Evolutionary conservation across 2,888 invertebrate species (phyloP), one percentile per base, ranked within the genome.

Genomic region (Nemotelus nigrinus): DNA sequence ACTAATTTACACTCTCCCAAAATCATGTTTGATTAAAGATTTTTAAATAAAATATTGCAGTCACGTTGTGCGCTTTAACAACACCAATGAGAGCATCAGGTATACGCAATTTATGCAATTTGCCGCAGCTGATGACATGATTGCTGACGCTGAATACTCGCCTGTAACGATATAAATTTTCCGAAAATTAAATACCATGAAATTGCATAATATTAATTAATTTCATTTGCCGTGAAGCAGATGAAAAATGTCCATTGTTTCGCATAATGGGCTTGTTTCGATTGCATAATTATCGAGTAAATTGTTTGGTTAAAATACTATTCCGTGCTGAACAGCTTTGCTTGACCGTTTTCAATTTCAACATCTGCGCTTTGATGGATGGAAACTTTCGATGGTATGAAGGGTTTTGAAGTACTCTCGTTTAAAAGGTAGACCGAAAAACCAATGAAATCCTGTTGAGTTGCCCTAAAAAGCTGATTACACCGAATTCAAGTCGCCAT

Each of bases 121-220:
- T 25, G 57, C 53, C 44, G 63, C 47, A 6, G 78, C 80, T 74
- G 80, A 78, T 65, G 81, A 87, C 81, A 86, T 87, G 81, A 87
- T 87, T 78, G 87, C 87, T 67, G 87, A 87, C 67, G 87, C 87
- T 48, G 87, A 87, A 79, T 86, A 87, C 83, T 87, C 87, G 81
- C 86, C 87, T 87, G 82, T 68, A 76, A 79, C 77, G 79, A 80
- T 76, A 78, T 55, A 79, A 79, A 67, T 55, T 70, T 55, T 53
- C 41, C 8, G 43, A 47, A 10, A 53, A 70, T 70, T 41, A 55
- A 70, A 76, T 57, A 76, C 55, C 70, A 41, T 43, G 55, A n/a
- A 70, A 70, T 70, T 70, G 55, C 70, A 70, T 70, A 55, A 50
- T 53, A 43, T 55, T 50, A 70, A 70, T 70, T 70, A 70, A 70